Base-by-base conservation (phyloP, 2,113 vertebrate genomes). In the Neofelis nebulosa region DNA sequence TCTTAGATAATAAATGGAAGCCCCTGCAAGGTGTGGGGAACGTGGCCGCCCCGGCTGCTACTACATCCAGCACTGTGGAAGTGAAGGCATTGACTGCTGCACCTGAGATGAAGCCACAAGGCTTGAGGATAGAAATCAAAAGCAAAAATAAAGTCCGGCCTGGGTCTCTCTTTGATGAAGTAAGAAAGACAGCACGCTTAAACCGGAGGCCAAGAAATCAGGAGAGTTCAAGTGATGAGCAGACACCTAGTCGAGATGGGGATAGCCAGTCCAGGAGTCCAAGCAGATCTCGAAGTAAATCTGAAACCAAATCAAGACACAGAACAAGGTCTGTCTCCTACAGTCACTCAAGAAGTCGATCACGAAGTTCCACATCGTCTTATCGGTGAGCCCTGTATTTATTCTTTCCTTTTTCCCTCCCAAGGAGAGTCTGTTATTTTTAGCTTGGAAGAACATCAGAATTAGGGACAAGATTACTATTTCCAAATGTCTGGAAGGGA, bases 151-250 rank as follows among this genome's bases (percentile, higher is more conserved):
- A 99, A 89, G 99, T 99, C 4, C 99, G 99, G 14, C 99, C 99
- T 0, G 99, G 99, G 2, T 99, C 99, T 23, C 99, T 99, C 68
- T 99, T 99, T 12, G 99, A 99, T 6, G 99, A 99, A 97, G 99
- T 99, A 2, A 99, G 99, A 5, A 99, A 99, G 98, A 99, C 99
- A 0, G 99, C 99, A 0, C 99, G 99, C 16, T 98, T 99, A 50
- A 99, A 99, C 98, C 99, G 99, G 82, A 99, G 99, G 97, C 99
- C 99, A 0, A 99, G 99, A 95, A 99, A 99, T 98, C 99, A 99
- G 76, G 99, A 99, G 91, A 99, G 99, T 71, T 99, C 99, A 23
- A 99, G 99, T 33, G 99, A 99, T 91, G 99, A 99, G 33, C 98
- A 98, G 3, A 99, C 99, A 1, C 98, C 98, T 0, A 99, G 99